phyloP scores from a whole-genome alignment of 1,140 invertebrate species.

The Trachymyrmex septentrionalis region DNA sequence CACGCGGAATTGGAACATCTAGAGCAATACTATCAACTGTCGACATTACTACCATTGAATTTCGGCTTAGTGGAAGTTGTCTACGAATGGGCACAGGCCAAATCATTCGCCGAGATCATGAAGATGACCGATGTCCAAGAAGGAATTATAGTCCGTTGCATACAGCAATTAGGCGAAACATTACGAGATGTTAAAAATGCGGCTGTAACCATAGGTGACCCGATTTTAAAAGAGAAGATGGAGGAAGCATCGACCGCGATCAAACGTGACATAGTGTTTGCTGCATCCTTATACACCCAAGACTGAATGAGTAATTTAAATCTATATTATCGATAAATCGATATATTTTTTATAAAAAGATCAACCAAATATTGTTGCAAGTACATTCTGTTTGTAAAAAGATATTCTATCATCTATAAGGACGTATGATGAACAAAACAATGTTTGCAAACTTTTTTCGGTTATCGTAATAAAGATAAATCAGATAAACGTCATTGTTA shows the following conservation, averaged over 20 bases:
- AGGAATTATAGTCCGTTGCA: constrained; percentile 98
- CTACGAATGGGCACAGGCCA: constrained; percentile 97
- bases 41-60: constrained; percentile 90
- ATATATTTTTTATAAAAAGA: constrained; percentile 60
- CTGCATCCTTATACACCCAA: constrained; percentile 97
- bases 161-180: constrained; percentile 98
- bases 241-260: constrained; percentile 97
- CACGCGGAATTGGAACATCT: constrained; percentile 77
- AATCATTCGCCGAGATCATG: constrained; percentile 97
- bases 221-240: constrained; percentile 96
- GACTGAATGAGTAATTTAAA: constrained; percentile 71
- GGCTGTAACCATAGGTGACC: constrained; percentile 96
- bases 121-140: constrained; percentile 97
- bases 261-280: constrained; percentile 99
- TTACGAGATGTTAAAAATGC: constrained; percentile 97
- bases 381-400: constrained; percentile 46
- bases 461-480: not conserved
- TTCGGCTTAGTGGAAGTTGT: constrained; percentile 97
- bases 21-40: constrained; percentile 79
- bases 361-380: constrained; percentile 20
- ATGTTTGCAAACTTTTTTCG: constrained; percentile 9
- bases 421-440: constrained; percentile 15
- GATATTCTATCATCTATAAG: constrained; percentile 37
- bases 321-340: constrained; percentile 14
- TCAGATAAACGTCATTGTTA: constrained; percentile 4